These are phyloP conservation scores for Smutsia temminckii DNA, from an alignment of 2,797 vertebrate genomes.

Conservation along the genomic window DNA sequence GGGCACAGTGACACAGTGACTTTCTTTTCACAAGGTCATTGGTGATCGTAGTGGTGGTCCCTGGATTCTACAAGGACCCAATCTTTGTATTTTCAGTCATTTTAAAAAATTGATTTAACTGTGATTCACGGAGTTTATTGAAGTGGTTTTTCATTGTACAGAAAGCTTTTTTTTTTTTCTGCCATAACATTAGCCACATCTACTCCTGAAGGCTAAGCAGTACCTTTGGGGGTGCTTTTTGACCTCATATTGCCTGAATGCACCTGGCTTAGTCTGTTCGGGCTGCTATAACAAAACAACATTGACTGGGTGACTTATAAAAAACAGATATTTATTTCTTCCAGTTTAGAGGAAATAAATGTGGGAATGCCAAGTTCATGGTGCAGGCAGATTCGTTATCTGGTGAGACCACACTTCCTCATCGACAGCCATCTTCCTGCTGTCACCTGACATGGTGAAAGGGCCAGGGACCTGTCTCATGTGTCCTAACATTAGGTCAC, in stretches of 20 bases:
- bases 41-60: neutral
- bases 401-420: neutral
- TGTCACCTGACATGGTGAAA: rapidly evolving
- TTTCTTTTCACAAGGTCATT: neutral
- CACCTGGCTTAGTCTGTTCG: neutral
- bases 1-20: too few relatives aligned
- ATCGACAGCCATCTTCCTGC: neutral
- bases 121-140: neutral
- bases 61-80: neutral
- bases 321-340: neutral
- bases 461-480: rapidly evolving
- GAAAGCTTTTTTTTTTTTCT: neutral
- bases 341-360: neutral
- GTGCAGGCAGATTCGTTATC: neutral
- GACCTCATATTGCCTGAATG: neutral
- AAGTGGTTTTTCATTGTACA: neutral
- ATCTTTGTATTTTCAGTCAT: neutral
- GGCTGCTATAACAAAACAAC: neutral
- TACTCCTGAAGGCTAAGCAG: neutral
- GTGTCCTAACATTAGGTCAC: neutral
- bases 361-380: neutral
- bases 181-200: neutral
- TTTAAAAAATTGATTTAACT: neutral
- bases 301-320: neutral
- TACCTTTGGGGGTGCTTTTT: neutral